A percentile compares a stretch with the other conserved stretches of the same genome.
Conservation (phyloP, 2,888 invertebrate genomes). For the Spodoptera littoralis region DNA sequence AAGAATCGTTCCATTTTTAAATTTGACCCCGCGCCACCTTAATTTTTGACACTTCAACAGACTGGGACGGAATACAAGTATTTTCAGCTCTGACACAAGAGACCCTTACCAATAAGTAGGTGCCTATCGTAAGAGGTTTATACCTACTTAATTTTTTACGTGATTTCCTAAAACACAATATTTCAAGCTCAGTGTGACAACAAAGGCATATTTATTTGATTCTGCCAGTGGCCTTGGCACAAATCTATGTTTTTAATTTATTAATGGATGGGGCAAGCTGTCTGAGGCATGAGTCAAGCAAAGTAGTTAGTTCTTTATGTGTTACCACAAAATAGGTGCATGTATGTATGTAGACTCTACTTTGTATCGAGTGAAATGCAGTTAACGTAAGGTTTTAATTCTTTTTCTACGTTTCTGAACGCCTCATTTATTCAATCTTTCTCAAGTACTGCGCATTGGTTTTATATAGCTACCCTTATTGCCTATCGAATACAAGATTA, state of each 20-base stretch:
- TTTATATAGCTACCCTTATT: too few species aligned
- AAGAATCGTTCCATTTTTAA: too few species aligned
- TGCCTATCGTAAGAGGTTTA: conserved; percentile 23
- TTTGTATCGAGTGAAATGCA: too few species aligned
- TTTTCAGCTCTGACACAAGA: neutral
- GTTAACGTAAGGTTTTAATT: too few species aligned
- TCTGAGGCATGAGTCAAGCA: conserved; percentile 6
- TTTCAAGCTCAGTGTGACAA: conserved; percentile 14
- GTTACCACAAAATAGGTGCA: too few species aligned
- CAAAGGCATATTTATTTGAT: conserved; percentile 17
- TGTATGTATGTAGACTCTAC: too few species aligned
- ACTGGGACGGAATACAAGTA: neutral
- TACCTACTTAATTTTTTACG: neutral
- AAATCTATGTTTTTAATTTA: conserved; percentile 32
- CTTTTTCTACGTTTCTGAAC: too few species aligned
- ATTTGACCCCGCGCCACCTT: too few species aligned
- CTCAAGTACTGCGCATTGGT: too few species aligned
- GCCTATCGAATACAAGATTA: too few species aligned
- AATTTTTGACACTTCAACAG: conserved; percentile 2
- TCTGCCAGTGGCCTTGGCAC: conserved; percentile 26
- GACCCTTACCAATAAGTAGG: conserved; percentile 4
- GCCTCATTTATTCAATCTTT: too few species aligned
- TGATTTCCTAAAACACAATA: conserved; percentile 12
- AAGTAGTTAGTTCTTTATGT: neutral
- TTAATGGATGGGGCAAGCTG: conserved; percentile 23